Evolutionary conservation across 1,140 invertebrate genomes (phyloP).

Genomic region (Calosoma granatense): DNA sequence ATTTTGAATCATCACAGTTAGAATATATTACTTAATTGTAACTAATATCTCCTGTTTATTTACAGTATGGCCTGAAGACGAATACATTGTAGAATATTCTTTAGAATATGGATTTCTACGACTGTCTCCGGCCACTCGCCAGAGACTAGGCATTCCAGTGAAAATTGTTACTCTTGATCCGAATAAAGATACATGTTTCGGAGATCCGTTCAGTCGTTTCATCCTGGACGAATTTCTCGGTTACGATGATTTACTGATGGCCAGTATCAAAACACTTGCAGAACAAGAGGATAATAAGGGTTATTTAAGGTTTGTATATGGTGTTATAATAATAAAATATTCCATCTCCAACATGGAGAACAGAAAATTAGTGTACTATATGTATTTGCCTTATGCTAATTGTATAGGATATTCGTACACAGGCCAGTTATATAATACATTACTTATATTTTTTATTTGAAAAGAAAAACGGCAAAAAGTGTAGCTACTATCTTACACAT

Average conservation of each 20-base stretch:
- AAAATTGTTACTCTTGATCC: conserved; percentile 88
- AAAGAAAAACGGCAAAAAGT: too few relatives aligned
- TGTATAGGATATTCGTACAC: too few relatives aligned
- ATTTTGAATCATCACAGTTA: too few relatives aligned
- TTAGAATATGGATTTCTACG: conserved; percentile 94
- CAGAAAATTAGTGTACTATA: too few relatives aligned
- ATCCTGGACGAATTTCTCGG: conserved; percentile 88
- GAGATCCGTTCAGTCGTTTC: conserved; percentile 81
- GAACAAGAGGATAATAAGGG: conserved; percentile 96
- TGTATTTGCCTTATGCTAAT: background rate
- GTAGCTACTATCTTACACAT: too few relatives aligned
- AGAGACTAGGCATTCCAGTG: conserved; percentile 83
- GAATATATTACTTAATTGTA: too few relatives aligned
- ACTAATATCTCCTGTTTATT: too few relatives aligned
- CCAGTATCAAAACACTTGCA: conserved; percentile 87
- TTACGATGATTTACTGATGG: conserved; percentile 95
- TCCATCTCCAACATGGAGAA: background rate
- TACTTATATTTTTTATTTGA: too few relatives aligned
- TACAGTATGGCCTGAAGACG: conserved; percentile 72
- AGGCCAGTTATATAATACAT: too few relatives aligned
- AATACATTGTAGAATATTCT: conserved; percentile 97
- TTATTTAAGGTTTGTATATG: conserved; percentile 64
- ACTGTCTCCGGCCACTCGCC: conserved; percentile 71
- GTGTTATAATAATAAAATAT: background rate
- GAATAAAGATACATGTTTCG: conserved; percentile 81